Percentiles rank a stretch among this genome's conserved stretches.
Evolutionary conservation across 2,888 invertebrate genomes (phyloP).

Genomic region (Netelia virgata): DNA sequence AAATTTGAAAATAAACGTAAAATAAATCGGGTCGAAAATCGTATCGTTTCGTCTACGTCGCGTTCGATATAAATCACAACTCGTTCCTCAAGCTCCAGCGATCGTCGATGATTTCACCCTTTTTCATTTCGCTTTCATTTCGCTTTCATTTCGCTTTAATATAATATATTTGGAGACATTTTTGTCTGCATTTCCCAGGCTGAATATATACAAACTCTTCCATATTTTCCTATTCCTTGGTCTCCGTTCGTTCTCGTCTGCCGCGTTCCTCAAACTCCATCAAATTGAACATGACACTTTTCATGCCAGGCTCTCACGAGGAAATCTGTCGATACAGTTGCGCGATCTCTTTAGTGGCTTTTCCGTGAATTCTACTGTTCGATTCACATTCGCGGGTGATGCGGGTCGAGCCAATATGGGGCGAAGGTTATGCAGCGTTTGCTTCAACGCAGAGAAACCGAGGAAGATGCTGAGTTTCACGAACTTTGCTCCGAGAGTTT

Average conservation of each 20-base stretch:
- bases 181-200: background rate
- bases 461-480: constrained; percentile 77
- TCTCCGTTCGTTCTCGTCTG: constrained; percentile 60
- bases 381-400: constrained; percentile 57
- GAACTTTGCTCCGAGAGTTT: constrained; percentile 68
- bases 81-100: constrained; percentile 2
- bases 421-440: constrained; percentile 76
- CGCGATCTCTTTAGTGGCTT: constrained; percentile 9
- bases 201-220: background rate
- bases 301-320: constrained; percentile 39
- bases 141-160: constrained; percentile 53
- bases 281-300: constrained; percentile 76
- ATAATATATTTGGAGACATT: constrained; percentile 43
- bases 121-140: constrained; percentile 53
- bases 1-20: too few relatives aligned
- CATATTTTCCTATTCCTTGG: constrained; percentile 50
- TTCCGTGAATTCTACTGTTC: constrained; percentile 18
- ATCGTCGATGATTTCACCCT: constrained; percentile 33
- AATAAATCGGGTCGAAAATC: too few relatives aligned
- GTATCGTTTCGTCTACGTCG: too few relatives aligned
- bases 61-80: constrained; percentile 10
- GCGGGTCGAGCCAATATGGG: constrained; percentile 73
- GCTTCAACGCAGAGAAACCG: constrained; percentile 42
- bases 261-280: constrained; percentile 67
- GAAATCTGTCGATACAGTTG: constrained; percentile 31